Conservation (phyloP, 2,797 vertebrate genomes). For the Apogon talboti region DNA sequence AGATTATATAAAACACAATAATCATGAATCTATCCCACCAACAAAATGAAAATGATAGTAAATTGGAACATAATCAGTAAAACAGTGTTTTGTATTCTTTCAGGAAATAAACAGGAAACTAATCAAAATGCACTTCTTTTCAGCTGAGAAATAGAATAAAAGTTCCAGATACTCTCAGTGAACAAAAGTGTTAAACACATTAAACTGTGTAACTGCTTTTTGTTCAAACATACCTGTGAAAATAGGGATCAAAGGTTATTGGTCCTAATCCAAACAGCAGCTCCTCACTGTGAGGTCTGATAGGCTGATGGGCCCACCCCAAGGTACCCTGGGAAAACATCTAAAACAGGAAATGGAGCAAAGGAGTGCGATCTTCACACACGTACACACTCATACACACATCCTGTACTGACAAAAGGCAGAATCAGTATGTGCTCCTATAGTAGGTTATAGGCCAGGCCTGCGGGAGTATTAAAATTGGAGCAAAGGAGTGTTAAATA, state of each 20-base stretch:
- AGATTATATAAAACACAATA: no score
- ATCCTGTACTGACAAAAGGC: slow-evolving; percentile 61
- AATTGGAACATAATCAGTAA: no score
- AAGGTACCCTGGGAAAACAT: slow-evolving; percentile 58
- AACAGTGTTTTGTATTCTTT: no score
- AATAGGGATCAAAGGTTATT: slow-evolving; percentile 22
- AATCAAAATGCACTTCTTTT: neutral
- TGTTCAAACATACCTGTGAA: slow-evolving; percentile 4
- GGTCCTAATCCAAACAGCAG: slow-evolving; percentile 9
- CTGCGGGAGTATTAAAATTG: neutral
- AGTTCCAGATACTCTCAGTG: neutral
- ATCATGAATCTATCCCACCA: no score
- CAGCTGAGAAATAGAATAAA: neutral
- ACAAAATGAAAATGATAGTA: no score
- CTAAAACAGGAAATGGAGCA: slow-evolving; percentile 75
- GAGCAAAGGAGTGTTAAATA: neutral
- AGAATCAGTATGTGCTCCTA: slow-evolving; percentile 57
- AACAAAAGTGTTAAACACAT: neutral
- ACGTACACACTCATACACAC: slow-evolving; percentile 51
- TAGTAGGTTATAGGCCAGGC: slow-evolving; percentile 6
- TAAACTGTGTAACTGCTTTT: neutral
- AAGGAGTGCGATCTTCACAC: slow-evolving; percentile 63
- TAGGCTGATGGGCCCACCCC: slow-evolving; percentile 42
- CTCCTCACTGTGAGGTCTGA: slow-evolving; percentile 29
- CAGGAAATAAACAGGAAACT: neutral